A percentile compares a stretch with the other conserved stretches of the same genome.
Evolutionary conservation across 1,140 invertebrate species (phyloP).

Genomic region (Melanaphis sacchari): DNA sequence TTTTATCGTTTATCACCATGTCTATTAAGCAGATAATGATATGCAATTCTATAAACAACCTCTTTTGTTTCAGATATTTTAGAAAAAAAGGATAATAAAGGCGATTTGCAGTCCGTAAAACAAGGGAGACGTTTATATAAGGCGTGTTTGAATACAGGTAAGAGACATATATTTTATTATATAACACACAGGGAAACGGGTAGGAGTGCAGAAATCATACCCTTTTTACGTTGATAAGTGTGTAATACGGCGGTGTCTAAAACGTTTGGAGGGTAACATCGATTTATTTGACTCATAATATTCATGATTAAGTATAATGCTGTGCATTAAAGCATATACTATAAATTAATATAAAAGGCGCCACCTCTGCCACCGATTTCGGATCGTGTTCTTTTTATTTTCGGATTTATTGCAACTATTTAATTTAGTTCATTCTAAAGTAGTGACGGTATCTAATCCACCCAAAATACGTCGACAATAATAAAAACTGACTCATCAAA

Average conservation of each 20-base stretch:
- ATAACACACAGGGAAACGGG: not conserved
- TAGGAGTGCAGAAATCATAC: not conserved
- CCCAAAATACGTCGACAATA: not conserved
- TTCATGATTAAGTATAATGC: not conserved
- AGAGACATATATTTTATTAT: not conserved
- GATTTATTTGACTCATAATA: not conserved
- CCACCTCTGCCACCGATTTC: not conserved
- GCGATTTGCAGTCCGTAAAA: constrained; percentile 67
- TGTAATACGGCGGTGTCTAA: not conserved
- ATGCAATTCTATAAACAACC: not conserved
- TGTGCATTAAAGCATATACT: not conserved
- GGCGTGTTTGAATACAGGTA: constrained; percentile 73
- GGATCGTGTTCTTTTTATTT: not conserved
- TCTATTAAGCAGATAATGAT: not conserved
- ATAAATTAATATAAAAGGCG: not conserved
- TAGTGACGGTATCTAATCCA: not conserved
- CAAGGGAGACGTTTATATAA: constrained; percentile 70
- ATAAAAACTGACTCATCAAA: not conserved
- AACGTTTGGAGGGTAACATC: not conserved
- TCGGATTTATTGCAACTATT: not conserved
- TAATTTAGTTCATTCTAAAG: not conserved
- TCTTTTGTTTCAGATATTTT: constrained; percentile 63
- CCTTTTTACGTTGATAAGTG: not conserved
- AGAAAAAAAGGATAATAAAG: constrained; percentile 65
- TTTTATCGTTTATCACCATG: not conserved